Evolutionary conservation across 2,113 vertebrate species (phyloP).

Genomic region (Dascyllus trimaculatus): DNA sequence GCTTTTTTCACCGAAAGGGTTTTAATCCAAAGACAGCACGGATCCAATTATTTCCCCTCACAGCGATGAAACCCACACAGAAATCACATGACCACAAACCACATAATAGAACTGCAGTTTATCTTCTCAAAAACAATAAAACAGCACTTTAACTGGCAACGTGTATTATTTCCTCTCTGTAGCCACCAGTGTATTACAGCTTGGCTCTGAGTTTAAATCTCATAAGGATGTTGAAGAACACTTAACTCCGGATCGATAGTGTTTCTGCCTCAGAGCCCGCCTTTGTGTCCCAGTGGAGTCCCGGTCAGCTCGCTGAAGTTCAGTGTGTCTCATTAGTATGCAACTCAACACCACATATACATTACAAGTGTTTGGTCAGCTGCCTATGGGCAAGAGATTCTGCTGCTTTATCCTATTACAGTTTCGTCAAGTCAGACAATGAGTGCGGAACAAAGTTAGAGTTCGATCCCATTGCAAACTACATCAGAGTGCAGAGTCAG

Average conservation of each 20-base stretch:
- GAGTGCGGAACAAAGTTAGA: conserved; percentile 12
- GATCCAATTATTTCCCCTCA: conserved; percentile 35
- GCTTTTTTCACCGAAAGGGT: conserved; percentile 15
- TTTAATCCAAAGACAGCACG: conserved; percentile 40
- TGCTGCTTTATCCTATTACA: conserved; percentile 26
- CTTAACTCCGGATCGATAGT: conserved; percentile 74
- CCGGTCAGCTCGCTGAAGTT: conserved; percentile 51
- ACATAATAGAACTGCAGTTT: conserved; percentile 48
- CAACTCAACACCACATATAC: conserved; percentile 54
- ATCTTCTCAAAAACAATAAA: conserved; percentile 61
- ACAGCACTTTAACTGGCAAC: conserved; percentile 28
- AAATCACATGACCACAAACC: conserved; percentile 52
- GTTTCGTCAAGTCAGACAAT: conserved; percentile 29
- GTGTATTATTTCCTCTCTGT: conserved; percentile 34
- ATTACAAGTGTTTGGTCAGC: conserved; percentile 58
- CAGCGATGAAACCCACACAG: conserved; percentile 43
- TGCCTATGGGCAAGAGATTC: conserved; percentile 17
- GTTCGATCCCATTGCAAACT: conserved; percentile 41
- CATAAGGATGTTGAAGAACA: conserved; percentile 71
- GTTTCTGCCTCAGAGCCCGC: conserved; percentile 55
- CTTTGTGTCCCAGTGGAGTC: conserved; percentile 56
- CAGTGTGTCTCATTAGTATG: conserved; percentile 64
- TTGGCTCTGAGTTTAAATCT: conserved; percentile 53
- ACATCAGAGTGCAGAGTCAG: conserved; percentile 41
- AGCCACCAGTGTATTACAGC: conserved; percentile 32